phyloP scores from a whole-genome alignment of 2,888 invertebrate genomes.

The Galeruca laticollis region DNA sequence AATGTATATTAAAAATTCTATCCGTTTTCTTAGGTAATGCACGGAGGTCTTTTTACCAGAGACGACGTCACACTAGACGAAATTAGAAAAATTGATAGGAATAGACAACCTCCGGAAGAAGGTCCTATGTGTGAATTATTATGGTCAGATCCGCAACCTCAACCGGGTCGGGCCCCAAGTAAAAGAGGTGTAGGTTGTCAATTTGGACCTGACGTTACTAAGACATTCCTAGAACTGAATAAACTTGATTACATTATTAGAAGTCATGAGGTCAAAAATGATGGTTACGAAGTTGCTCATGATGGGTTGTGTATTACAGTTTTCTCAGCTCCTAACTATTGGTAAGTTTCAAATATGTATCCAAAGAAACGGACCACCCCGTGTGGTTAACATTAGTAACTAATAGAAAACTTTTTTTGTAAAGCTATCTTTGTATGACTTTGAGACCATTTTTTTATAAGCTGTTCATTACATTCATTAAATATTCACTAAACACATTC shows the following conservation, averaged over 20 bases:
- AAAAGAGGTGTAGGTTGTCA: slow-evolving; percentile 98
- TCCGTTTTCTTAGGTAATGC: slow-evolving; percentile 81
- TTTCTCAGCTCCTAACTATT: slow-evolving; percentile 99
- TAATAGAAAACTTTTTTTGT: no score
- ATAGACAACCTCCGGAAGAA: slow-evolving; percentile 97
- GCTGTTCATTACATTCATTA: no score
- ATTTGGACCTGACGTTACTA: slow-evolving; percentile 98
- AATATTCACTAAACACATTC: no score
- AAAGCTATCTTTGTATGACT: no score
- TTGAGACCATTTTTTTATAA: no score
- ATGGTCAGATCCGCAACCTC: slow-evolving; percentile 98
- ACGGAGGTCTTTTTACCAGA: slow-evolving; percentile 96
- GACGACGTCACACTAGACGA: slow-evolving; percentile 95
- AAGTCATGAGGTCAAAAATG: slow-evolving; percentile 97
- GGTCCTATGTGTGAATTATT: slow-evolving; percentile 97
- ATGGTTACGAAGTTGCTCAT: slow-evolving; percentile 96
- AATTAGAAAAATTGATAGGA: slow-evolving; percentile 88
- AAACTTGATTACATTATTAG: slow-evolving; percentile 93
- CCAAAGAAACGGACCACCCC: no score
- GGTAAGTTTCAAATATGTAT: slow-evolving; percentile 71
- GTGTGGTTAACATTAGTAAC: no score
- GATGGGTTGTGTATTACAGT: slow-evolving; percentile 97
- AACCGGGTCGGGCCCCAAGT: slow-evolving; percentile 88
- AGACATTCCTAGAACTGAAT: slow-evolving; percentile 85
- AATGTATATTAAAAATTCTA: background rate